These are phyloP conservation scores for Physocephala rufipes DNA, from an alignment of 2,888 invertebrate genomes.

Conservation along the genomic window DNA sequence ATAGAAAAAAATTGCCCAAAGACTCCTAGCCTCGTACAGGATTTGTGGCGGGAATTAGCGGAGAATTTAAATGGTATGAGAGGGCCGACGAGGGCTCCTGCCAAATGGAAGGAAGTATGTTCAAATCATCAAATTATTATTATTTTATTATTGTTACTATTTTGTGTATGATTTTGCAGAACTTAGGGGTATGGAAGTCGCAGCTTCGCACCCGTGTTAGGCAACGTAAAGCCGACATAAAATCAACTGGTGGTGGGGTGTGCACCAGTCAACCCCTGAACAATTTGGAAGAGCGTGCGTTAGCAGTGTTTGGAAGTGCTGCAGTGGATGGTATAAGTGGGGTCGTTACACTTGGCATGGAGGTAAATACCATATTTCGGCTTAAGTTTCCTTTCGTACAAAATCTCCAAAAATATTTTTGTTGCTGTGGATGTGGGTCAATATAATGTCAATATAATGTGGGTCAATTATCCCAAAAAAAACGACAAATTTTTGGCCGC, in stretches of 20 bases:
- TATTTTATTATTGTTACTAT: too few relatives aligned
- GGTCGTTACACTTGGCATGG: not conserved
- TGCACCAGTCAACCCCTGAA: not conserved
- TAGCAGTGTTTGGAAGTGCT: not conserved
- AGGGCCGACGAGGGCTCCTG: not conserved
- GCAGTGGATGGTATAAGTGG: not conserved
- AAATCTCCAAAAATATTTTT: too few relatives aligned
- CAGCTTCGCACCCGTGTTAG: not conserved
- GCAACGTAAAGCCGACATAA: not conserved
- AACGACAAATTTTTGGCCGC: too few relatives aligned
- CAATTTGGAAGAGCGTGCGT: slow-evolving; percentile 12
- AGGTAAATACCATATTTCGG: not conserved
- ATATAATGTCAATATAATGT: too few relatives aligned
- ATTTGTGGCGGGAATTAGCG: not conserved
- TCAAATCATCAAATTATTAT: not conserved
- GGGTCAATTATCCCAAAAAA: too few relatives aligned
- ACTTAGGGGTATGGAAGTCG: slow-evolving; percentile 1
- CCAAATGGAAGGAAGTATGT: not conserved
- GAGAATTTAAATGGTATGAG: not conserved
- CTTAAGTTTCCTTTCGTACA: too few relatives aligned
- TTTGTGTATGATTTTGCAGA: not conserved
- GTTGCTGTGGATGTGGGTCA: too few relatives aligned
- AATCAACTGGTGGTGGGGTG: not conserved
- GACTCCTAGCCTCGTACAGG: not conserved
- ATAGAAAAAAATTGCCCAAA: too few relatives aligned